Conservation (phyloP, 2,797 vertebrate genomes). For the Sphenodon punctatus region DNA sequence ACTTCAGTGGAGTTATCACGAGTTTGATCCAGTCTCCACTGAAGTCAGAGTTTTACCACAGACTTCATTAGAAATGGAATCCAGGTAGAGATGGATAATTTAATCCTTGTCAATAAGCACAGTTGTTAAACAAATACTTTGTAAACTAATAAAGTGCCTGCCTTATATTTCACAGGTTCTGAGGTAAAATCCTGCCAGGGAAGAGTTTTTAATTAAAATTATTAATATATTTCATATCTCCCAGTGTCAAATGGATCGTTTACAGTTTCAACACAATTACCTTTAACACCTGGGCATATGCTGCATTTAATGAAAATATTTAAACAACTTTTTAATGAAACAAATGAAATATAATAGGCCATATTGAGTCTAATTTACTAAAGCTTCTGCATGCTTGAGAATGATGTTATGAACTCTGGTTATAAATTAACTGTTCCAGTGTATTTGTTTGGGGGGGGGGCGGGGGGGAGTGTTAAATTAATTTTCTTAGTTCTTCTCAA, state of each 20-base stretch:
- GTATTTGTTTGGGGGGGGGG: constrained; percentile 14
- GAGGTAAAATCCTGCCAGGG: constrained; percentile 45
- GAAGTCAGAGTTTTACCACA: neutral
- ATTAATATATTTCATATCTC: constrained; percentile 59
- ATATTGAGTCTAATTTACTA: constrained; percentile 56
- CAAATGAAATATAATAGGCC: constrained; percentile 62
- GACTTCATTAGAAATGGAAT: neutral
- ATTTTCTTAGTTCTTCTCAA: constrained; percentile 35
- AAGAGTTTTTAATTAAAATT: constrained; percentile 65
- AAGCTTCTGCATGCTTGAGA: constrained; percentile 37
- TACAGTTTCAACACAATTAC: constrained; percentile 65
- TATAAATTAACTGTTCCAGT: constrained; percentile 48
- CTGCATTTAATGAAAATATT: constrained; percentile 63
- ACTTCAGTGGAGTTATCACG: neutral
- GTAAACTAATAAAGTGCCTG: constrained; percentile 42
- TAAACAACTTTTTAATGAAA: constrained; percentile 64
- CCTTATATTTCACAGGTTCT: constrained; percentile 38
- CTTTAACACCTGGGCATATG: constrained; percentile 59
- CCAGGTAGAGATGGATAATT: neutral
- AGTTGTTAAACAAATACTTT: constrained; percentile 35
- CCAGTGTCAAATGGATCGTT: constrained; percentile 67
- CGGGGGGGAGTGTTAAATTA: constrained; percentile 58
- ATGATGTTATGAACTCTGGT: constrained; percentile 16
- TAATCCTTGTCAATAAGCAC: neutral
- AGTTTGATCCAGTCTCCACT: neutral